A percentile compares a stretch with the other conserved stretches of the same genome.
Conservation (phyloP, 2,113 vertebrate genomes). For the Cyanoliseus patagonus region DNA sequence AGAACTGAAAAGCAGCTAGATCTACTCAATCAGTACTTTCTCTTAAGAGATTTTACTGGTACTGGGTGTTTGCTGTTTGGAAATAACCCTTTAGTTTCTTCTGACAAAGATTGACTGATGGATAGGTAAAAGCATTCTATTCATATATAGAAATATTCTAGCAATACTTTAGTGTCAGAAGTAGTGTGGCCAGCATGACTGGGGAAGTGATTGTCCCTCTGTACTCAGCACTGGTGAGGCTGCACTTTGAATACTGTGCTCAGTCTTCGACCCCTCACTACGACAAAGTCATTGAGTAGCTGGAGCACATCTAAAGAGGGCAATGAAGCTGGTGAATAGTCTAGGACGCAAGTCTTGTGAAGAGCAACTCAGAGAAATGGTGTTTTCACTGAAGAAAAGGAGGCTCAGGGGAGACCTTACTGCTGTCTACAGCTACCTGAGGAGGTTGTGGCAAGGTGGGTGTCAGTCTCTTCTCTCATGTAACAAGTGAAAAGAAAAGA, state of each 20-base stretch:
- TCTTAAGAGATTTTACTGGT: background rate
- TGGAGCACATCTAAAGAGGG: background rate
- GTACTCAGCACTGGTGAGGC: background rate
- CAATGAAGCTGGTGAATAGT: accelerated
- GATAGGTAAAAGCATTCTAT: background rate
- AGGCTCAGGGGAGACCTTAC: background rate
- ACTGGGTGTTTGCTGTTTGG: background rate
- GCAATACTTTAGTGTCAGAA: background rate
- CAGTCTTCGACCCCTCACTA: background rate
- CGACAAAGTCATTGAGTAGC: background rate
- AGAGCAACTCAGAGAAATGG: background rate
- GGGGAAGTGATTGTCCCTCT: background rate
- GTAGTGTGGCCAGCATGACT: background rate
- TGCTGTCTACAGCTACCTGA: background rate
- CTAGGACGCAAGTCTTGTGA: background rate
- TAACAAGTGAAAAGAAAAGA: background rate
- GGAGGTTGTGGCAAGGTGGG: background rate
- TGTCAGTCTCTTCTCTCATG: accelerated
- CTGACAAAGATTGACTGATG: background rate
- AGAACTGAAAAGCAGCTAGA: conserved; percentile 48
- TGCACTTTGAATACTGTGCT: background rate
- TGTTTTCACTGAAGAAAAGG: background rate
- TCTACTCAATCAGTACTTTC: conserved; percentile 21
- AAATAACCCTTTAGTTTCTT: background rate
- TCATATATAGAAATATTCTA: background rate